Base-by-base conservation (phyloP, 2,113 vertebrate species). In the Cynocephalus volans region DNA sequence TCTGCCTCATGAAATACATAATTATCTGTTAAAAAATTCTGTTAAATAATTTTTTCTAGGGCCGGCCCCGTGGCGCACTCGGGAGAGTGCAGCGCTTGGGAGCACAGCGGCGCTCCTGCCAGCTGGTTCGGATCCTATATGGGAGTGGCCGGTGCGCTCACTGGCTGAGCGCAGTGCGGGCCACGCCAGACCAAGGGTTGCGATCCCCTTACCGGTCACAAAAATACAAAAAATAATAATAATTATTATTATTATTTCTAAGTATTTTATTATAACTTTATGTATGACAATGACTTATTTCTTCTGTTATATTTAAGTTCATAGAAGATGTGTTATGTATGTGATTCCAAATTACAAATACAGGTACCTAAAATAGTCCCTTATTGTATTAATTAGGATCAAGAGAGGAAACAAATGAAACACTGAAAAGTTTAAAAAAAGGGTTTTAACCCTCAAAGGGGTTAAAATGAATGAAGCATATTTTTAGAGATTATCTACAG, bases 301-400 rank as follows among this genome's bases (percentile, higher is more conserved):
- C 64, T 85, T 93, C 26, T 76, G 21, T 56, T 88, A 76, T 23
- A 48, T 62, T 93, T 77, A 89, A 54, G 8, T 86, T 93, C 24
- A 50, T 54, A n/a, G 23, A 64, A 85, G 48, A 73, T 56, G 72
- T 36, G 15, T 58, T 93, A 65, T 41, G 26, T 19, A 23, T 96
- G 18, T 33, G 31, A 90, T 45, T 41, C 26, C 19, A 45, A 80
- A 67, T 50, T 52, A 86, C 36, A 93, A 69, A 56, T 17, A 48
- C 8, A 79, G 7, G 9, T 56, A 73, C 24, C 23, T 93, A 56
- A 86, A 79, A 85, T 82, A 0, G 0, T 88, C 56, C 41, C 28
- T 72, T 72, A 77, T 85, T 58, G 54, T 86, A 41, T 48, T 85
- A 80, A 79, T 80, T 80, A 65, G 2, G 4, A 17, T n/a, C 5